Conservation (phyloP, 2,113 vertebrate species). For the Melierax canorus region DNA sequence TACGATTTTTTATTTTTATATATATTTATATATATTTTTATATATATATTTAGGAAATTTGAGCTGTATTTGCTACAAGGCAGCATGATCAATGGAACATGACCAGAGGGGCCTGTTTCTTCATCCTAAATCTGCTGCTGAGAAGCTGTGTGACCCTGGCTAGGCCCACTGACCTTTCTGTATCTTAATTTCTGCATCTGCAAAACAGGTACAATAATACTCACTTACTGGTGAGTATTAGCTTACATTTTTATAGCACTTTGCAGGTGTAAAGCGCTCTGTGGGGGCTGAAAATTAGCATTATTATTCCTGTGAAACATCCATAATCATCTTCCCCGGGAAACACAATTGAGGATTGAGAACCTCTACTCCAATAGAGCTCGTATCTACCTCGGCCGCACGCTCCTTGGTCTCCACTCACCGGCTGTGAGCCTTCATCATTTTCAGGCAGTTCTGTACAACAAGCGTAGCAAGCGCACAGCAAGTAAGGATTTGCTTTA, state of each 20-base stretch:
- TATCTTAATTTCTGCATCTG: neutral
- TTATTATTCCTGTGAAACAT: neutral
- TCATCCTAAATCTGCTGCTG: neutral
- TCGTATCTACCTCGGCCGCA: neutral
- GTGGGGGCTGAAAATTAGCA: neutral
- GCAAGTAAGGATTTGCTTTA: conserved; percentile 49
- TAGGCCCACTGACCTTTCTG: neutral
- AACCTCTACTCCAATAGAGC: neutral
- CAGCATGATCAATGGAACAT: neutral
- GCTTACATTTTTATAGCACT: neutral
- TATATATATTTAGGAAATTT: neutral
- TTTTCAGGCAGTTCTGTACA: conserved; percentile 14
- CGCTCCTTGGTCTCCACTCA: rapidly evolving
- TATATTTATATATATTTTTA: no score
- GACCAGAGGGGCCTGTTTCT: neutral
- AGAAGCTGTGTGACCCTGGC: neutral
- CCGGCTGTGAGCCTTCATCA: neutral
- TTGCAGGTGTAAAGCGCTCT: neutral
- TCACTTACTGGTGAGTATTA: neutral
- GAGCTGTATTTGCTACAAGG: neutral
- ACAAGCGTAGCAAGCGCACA: neutral
- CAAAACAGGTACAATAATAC: neutral
- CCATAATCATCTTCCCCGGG: neutral
- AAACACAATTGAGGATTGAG: neutral
- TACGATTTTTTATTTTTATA: neutral